Evolutionary conservation across 2,113 vertebrate genomes (phyloP), one percentile per base, ranked within the genome.

Genomic region (Crypturellus undulatus): DNA sequence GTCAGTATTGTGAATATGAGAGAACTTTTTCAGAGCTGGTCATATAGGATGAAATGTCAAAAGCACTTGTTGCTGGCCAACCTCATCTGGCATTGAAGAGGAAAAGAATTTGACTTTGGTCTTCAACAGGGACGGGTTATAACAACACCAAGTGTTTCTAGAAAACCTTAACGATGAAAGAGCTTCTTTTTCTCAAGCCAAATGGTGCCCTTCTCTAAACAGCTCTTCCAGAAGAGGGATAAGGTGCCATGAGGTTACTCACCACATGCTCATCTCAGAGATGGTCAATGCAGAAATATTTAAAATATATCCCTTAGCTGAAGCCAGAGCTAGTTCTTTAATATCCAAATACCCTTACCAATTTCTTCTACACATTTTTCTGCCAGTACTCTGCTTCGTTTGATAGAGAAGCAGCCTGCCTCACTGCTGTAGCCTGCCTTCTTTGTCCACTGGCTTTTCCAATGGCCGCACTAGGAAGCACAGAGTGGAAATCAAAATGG

Each of bases 161-260:
- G 94, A 96, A 96, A 96, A 92, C 81, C 62, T 79, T 94, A 93
- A 76, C 58, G 73, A 14, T 92, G 90, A 90, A 96, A 93, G 79
- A 90, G 28, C 69, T 51, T 92, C 93, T 77, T 95, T 93, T 93
- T 89, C 93, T 92, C 83, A 78, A 92, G 79, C 77, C 92, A 89
- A 80, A 40, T 71, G 4, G 2, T 79, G 68, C 92, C 71, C 34
- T 96, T 34, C 71, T 89, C 36, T 72, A 92, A 93, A 76, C 56
- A 89, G 38, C 58, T 84, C 84, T 90, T 89, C 0, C 2, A 45
- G 70, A 90, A 58, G 60, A 82, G 20, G 38, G 56, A 85, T 65
- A 88, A 79, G 43, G 24, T 90, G 76, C 49, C 73, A 26, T 93
- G 77, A 88, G 69, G 83, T 94, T 96, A 95, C 84, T 69, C 26